Conservation (phyloP, 2,888 invertebrate species). For the Platerodrilus igneus region DNA sequence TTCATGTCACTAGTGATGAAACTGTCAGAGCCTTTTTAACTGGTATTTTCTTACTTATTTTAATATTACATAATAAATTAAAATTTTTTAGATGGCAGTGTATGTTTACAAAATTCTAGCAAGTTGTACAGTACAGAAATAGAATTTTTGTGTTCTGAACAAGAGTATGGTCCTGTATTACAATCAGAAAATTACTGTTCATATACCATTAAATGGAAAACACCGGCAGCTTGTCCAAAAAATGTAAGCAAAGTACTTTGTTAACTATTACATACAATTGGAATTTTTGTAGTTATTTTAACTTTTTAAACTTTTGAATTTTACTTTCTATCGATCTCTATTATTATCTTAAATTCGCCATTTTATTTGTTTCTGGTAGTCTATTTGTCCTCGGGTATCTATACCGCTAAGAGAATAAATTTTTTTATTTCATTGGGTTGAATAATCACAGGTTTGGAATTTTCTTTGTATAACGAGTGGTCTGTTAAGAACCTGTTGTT, state of each 20-base stretch:
- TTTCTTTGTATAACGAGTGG: too few species aligned
- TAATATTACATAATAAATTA: not conserved
- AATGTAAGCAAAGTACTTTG: slow-evolving; percentile 17
- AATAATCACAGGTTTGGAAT: too few species aligned
- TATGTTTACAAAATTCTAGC: slow-evolving; percentile 9
- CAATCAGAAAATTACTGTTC: slow-evolving; percentile 19
- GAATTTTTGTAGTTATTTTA: not conserved
- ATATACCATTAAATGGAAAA: slow-evolving; percentile 28
- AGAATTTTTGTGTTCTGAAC: slow-evolving; percentile 28
- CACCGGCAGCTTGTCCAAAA: slow-evolving; percentile 30
- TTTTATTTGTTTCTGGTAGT: too few species aligned
- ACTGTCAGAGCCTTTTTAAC: slow-evolving; percentile 18
- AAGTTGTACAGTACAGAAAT: slow-evolving; percentile 27
- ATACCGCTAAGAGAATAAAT: too few species aligned
- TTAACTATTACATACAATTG: slow-evolving; percentile 3
- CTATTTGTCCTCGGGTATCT: too few species aligned
- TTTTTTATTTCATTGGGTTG: too few species aligned
- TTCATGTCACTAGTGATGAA: slow-evolving; percentile 15
- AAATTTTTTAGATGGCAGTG: slow-evolving; percentile 13
- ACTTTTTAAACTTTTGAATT: too few species aligned
- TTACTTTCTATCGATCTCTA: too few species aligned
- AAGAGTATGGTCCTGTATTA: slow-evolving; percentile 30
- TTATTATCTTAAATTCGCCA: too few species aligned
- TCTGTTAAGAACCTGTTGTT: too few species aligned
- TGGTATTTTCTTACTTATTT: slow-evolving; percentile 6